A percentile compares a stretch with the other conserved stretches of the same genome.
These are phyloP conservation scores for Campopleginae sp. DNA, from an alignment of 2,888 invertebrate species.

Conservation along the genomic window DNA sequence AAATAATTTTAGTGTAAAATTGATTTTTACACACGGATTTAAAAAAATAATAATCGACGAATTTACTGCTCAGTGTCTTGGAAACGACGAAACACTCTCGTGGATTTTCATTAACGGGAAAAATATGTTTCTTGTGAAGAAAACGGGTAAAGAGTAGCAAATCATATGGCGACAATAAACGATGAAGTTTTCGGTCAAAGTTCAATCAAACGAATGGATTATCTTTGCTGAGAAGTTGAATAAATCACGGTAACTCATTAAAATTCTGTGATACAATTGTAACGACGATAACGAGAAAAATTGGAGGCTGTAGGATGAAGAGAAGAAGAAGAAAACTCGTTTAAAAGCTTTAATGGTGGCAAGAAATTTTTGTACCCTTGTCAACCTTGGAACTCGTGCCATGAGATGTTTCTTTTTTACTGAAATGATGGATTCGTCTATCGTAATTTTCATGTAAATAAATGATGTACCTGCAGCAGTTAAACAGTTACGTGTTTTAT, in stretches of 20 bases:
- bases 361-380: neutral
- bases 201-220: constrained; percentile 2
- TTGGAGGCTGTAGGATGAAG: neutral
- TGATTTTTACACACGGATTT: constrained; percentile 7
- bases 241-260: neutral
- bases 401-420: constrained; percentile 43
- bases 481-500: constrained; percentile 35
- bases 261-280: constrained; percentile 49
- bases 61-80: constrained; percentile 2
- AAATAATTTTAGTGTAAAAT: constrained; percentile 8
- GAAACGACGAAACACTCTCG: neutral
- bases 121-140: neutral
- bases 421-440: neutral
- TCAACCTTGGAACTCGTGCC: constrained; percentile 51
- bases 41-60: neutral
- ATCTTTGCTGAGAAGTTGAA: constrained; percentile 11
- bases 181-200: constrained; percentile 5
- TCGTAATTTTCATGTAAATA: constrained; percentile 56
- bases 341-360: neutral
- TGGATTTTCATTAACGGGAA: neutral
- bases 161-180: constrained; percentile 55
- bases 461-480: constrained; percentile 35
- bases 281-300: neutral
- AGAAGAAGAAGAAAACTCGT: neutral
- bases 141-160: constrained; percentile 18